Percentiles rank a stretch among this genome's conserved stretches.
Conservation (phyloP, 1,140 invertebrate genomes). For the Oncopeltus fasciatus region DNA sequence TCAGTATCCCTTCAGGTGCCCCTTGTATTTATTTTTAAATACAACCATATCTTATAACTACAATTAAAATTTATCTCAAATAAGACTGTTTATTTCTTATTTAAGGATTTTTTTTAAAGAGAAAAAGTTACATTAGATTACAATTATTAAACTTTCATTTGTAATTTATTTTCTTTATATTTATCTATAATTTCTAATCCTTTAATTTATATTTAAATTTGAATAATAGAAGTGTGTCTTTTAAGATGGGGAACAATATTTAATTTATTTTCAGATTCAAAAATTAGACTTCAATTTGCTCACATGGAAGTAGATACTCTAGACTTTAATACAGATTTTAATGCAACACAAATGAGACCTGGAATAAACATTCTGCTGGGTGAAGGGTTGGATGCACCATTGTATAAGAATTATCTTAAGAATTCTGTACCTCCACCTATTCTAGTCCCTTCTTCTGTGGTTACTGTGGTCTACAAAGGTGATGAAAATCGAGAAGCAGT, state of each 20-base stretch:
- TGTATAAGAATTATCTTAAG: background rate
- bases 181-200: no score
- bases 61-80: no score
- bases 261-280: background rate
- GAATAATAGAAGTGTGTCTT: no score
- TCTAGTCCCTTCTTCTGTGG: background rate
- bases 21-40: no score
- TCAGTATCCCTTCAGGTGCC: no score
- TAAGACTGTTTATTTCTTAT: no score
- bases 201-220: no score
- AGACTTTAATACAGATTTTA: background rate
- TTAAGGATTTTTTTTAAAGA: no score
- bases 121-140: no score
- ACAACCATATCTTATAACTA: no score
- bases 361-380: slow-evolving; percentile 1
- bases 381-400: background rate
- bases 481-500: background rate
- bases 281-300: background rate
- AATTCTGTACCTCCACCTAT: background rate
- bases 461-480: background rate
- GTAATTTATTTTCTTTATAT: no score
- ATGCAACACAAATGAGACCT: background rate
- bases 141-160: no score
- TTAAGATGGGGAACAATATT: background rate
- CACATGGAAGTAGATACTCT: background rate